Conservation (phyloP, 2,797 vertebrate genomes). For the Falco peregrinus region DNA sequence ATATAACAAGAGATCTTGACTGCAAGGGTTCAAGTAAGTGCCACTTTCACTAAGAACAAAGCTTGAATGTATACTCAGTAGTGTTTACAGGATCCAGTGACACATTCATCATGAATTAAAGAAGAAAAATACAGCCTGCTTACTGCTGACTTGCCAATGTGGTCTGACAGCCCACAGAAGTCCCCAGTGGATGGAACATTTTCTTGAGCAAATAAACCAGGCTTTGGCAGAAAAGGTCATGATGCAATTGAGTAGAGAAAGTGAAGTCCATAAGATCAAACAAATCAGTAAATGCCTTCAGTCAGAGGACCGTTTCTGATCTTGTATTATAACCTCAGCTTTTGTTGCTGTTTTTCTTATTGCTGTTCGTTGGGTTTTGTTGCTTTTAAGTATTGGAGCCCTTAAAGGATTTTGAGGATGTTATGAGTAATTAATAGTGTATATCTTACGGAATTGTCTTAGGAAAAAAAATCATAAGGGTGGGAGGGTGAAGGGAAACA, state of each 20-base stretch:
- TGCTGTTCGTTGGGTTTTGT: constrained; percentile 46
- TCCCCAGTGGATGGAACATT: background rate
- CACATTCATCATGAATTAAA: constrained; percentile 61
- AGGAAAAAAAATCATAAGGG: background rate
- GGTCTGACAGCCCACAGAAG: constrained; percentile 8
- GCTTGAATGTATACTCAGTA: constrained; percentile 79
- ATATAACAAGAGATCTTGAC: constrained; percentile 69
- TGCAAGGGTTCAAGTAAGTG: constrained; percentile 79
- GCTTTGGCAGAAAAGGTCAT: background rate
- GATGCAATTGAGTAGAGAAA: constrained; percentile 17
- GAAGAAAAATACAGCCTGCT: constrained; percentile 43
- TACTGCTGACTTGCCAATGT: constrained; percentile 22
- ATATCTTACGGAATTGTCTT: constrained; percentile 30
- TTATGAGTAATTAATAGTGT: constrained; percentile 30
- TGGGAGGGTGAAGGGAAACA: constrained; percentile 4
- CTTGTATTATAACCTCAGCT: constrained; percentile 69
- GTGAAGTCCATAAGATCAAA: constrained; percentile 28
- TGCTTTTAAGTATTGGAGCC: constrained; percentile 43
- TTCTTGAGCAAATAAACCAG: constrained; percentile 13
- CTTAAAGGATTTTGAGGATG: constrained; percentile 52
- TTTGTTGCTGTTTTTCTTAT: constrained; percentile 44
- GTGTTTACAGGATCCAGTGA: constrained; percentile 80
- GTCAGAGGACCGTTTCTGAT: constrained; percentile 66
- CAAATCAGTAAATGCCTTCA: constrained; percentile 70
- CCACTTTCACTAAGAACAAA: constrained; percentile 78